These are phyloP conservation scores for Cataglyphis altisquamis DNA, from an alignment of 2,888 invertebrate species.

Conservation along the genomic window DNA sequence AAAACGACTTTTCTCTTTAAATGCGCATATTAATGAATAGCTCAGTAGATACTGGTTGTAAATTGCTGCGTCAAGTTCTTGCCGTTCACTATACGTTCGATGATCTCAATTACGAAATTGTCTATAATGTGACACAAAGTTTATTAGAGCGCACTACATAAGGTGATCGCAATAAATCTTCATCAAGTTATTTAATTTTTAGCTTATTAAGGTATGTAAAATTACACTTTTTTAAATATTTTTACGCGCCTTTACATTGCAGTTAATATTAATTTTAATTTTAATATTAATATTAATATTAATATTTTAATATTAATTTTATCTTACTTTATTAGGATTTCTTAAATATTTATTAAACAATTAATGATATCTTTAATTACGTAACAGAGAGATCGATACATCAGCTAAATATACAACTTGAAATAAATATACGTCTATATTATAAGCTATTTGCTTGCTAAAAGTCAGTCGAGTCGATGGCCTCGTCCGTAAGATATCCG, in stretches of 20 bases:
- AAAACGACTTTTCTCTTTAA: conserved; percentile 64
- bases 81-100: conserved; percentile 34
- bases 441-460: conserved; percentile 40
- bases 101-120: conserved; percentile 57
- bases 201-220: background rate
- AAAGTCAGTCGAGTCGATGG: conserved; percentile 22
- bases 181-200: background rate
- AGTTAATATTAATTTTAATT: background rate
- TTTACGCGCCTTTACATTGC: background rate
- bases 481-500: conserved; percentile 34
- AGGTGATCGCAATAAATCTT: background rate
- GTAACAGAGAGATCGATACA: background rate
- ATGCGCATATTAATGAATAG: conserved; percentile 50
- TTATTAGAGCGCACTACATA: background rate
- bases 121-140: background rate
- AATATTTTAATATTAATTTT: background rate
- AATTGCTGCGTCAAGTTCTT: conserved; percentile 24
- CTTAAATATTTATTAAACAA: conserved; percentile 8
- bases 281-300: too few relatives aligned
- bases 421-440: conserved; percentile 43
- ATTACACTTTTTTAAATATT: conserved; percentile 1
- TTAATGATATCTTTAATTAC: conserved; percentile 13
- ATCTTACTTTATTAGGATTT: background rate
- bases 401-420: background rate
- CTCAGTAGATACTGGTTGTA: background rate